A percentile compares a stretch with the other conserved stretches of the same genome.
phyloP scores from a whole-genome alignment of 1,140 invertebrate species.

The Drosophila kikkawai region DNA sequence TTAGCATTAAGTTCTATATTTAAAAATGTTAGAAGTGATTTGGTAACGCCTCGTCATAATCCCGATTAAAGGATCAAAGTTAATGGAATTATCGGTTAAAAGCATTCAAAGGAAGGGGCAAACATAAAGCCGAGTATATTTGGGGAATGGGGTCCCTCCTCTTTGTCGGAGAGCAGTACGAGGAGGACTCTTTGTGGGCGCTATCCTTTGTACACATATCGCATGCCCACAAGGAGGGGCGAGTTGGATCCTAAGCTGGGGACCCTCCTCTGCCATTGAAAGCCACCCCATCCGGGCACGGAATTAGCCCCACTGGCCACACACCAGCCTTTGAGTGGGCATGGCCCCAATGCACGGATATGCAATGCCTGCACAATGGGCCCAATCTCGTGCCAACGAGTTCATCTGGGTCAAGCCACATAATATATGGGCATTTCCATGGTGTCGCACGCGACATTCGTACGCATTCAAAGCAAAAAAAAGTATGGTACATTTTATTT shows the following conservation, averaged over 20 bases:
- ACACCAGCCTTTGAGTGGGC: slow-evolving; percentile 65
- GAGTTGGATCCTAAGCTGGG: slow-evolving; percentile 8
- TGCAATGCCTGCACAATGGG: slow-evolving; percentile 30
- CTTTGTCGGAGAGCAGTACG: neutral
- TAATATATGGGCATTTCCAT: too few relatives aligned
- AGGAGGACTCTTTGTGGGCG: slow-evolving; percentile 39
- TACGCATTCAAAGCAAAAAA: too few relatives aligned
- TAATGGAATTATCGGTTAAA: slow-evolving; percentile 44
- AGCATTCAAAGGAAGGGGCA: neutral
- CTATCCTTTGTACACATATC: slow-evolving; percentile 63
- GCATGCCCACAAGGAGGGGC: slow-evolving; percentile 36
- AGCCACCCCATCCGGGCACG: slow-evolving; percentile 68
- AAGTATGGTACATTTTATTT: too few relatives aligned
- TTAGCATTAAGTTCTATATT: neutral
- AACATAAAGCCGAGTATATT: slow-evolving; percentile 21
- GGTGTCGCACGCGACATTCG: too few relatives aligned
- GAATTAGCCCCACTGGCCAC: slow-evolving; percentile 78
- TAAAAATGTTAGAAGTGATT: neutral
- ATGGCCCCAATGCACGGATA: slow-evolving; percentile 64
- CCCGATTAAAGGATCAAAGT: slow-evolving; percentile 19
- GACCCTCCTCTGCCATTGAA: slow-evolving; percentile 31
- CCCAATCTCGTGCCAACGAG: neutral
- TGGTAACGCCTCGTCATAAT: neutral
- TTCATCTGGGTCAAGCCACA: slow-evolving; percentile 16
- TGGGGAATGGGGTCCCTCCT: slow-evolving; percentile 22